Evolutionary conservation across 1,140 invertebrate genomes (phyloP), one percentile per base, ranked within the genome.

Genomic region (Drosophila cardini): DNA sequence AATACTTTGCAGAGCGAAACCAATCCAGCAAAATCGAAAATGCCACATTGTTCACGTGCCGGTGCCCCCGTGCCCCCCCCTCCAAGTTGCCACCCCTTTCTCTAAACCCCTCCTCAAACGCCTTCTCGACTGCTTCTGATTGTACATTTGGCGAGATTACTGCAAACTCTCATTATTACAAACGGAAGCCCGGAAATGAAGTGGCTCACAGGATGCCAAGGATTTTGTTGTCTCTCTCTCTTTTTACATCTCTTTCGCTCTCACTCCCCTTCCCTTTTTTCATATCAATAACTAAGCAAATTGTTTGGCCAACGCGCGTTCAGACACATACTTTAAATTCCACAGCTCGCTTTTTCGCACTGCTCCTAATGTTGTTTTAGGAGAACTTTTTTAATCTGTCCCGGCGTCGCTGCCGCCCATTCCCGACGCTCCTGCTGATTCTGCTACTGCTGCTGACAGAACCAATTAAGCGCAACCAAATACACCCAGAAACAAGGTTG

Each of bases 281-380:
- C 84, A 87, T 87, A 87, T 87, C 83, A 89, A 87, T 87, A 87
- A 87, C 84, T 87, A 87, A 89, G 76, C 83, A 87, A 87, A 87
- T 87, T 87, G 83, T 87, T 87, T 87, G 83, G 84, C 63, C 74
- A 87, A 80, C 65, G 68, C 73, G 71, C 65, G 42, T 55, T 26
- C 63, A 65, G 72, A 77, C 84, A 87, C 76, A 89, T 87, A 78
- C 76, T 87, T 87, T 87, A 87, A 87, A 87, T 87, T 87, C 84
- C 84, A 42, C 63, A 69, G 58, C 58, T 75, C 57, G 63, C 46
- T 56, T 46, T 63, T 50, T 36, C 56, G 53, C 42, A 43, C 8
- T 50, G 75, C 76, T 84, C 67, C 83, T 87, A 87, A 87, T 87
- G 84, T 87, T 89, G 82, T 89, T 87, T 87, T 89, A 89, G 83